phyloP scores from a whole-genome alignment of 1,140 invertebrate genomes.

The Drosophila tristis region DNA sequence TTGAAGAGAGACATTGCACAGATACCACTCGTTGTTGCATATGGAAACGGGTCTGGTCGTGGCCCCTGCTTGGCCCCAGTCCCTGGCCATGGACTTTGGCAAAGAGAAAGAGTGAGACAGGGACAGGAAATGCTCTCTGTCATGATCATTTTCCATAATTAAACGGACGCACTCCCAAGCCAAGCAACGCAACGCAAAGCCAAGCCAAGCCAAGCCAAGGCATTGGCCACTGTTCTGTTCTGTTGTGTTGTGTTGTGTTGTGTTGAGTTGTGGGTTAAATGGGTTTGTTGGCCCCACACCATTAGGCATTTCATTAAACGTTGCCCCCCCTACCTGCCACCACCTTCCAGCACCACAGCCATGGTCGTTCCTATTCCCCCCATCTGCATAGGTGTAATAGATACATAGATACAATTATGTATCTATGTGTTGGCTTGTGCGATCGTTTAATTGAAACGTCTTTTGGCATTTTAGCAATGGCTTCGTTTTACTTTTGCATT shows the following conservation, averaged over 20 bases:
- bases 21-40: constrained; percentile 33
- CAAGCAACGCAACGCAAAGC: too few species aligned
- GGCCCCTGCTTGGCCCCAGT: too few species aligned
- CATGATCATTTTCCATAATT: constrained; percentile 79
- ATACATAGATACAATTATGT: background rate
- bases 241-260: too few species aligned
- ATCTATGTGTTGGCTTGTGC: constrained; percentile 2
- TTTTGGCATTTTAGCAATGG: constrained; percentile 66
- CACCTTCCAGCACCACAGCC: background rate
- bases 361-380: too few species aligned
- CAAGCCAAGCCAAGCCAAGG: constrained; percentile 27
- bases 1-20: background rate
- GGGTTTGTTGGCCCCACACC: constrained; percentile 69
- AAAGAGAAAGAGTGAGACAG: constrained; percentile 26
- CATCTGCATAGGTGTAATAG: too few species aligned
- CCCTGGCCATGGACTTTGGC: constrained; percentile 37
- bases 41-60: constrained; percentile 13
- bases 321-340: background rate
- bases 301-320: background rate
- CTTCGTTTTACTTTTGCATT: constrained; percentile 54
- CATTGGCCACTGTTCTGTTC: constrained; percentile 50
- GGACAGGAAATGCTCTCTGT: constrained; percentile 75
- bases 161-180: constrained; percentile 51
- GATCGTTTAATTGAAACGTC: constrained; percentile 54
- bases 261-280: constrained; percentile 68